Base-by-base conservation (phyloP, 2,888 invertebrate genomes). In the Tillus elongatus region DNA sequence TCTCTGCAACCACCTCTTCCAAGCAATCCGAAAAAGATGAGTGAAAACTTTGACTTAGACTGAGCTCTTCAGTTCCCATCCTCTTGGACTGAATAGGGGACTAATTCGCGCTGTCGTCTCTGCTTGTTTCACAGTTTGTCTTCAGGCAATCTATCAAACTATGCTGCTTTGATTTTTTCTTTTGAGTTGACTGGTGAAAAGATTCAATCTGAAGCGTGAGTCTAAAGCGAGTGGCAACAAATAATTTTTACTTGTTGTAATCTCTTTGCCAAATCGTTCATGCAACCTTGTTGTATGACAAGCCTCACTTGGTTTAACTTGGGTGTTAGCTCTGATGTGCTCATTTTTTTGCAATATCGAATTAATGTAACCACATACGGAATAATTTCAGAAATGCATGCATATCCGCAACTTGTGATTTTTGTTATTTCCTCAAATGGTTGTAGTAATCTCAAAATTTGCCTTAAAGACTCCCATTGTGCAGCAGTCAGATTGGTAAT, bases 371-470 rank as follows among this genome's bases (percentile, higher is more conserved):
- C 27, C 16, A 31, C 35, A 35, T 40, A 15, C 24, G 40, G 36
- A 15, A 41, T 41, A 13, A 39, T 41, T 39, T 45, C 42, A 15
- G 41, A 45, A 15, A 45, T 43, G 15, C 36, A 41, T n/a, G 42
- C 40, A 15, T 14, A 3, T 14, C 34, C 30, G 6, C 36, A 43
- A 15, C 41, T 43, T 8, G 39, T 39, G 12, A 43, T 36, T 41
- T 45, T 45, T 2, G 40, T 43, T 4, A 45, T 41, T 14, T 41
- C 45, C 35, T 45, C 43, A 10, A 45, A 45, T 13, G 40, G 44
- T 33, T 40, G 33, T 4, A 34, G 15, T 3, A 42, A 33, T 19
- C 19, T 33, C 2, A 39, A 13, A 31, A 28, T 32, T 12, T 34
- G 35, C 11, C 36, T 30, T 33, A 34, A 29, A 8, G 42, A 13